Evolutionary conservation across 2,888 invertebrate genomes (phyloP).

Genomic region (Proisotoma minuta): DNA sequence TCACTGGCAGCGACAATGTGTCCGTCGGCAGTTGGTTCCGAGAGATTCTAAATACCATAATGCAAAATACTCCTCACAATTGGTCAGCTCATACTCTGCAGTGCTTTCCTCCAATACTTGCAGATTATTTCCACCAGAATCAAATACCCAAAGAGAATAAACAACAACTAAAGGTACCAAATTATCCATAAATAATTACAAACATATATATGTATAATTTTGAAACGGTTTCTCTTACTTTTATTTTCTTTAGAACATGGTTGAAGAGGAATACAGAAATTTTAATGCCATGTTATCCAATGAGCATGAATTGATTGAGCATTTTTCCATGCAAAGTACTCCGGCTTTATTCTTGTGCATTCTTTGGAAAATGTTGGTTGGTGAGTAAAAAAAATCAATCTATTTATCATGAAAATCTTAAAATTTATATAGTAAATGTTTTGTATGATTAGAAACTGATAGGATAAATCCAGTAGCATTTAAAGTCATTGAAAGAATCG

Average conservation of each 20-base stretch:
- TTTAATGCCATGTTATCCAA: conserved; percentile 91
- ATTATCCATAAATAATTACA: not conserved
- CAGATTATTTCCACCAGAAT: conserved; percentile 84
- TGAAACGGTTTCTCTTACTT: not conserved
- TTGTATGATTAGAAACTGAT: conserved; percentile 83
- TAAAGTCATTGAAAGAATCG: conserved; percentile 88
- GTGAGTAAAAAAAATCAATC: not conserved
- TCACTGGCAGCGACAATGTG: conserved; percentile 62
- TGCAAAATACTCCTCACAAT: conserved; percentile 89
- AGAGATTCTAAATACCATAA: conserved; percentile 80
- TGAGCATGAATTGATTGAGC: conserved; percentile 91
- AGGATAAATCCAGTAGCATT: conserved; percentile 91
- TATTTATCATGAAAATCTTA: not conserved
- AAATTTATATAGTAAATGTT: conserved; percentile 50
- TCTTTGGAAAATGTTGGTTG: conserved; percentile 77
- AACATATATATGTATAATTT: not conserved
- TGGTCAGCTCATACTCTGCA: conserved; percentile 91
- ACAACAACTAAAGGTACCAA: conserved; percentile 66
- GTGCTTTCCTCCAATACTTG: conserved; percentile 83
- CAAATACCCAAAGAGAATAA: conserved; percentile 83
- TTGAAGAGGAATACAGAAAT: conserved; percentile 91
- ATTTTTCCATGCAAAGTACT: conserved; percentile 89
- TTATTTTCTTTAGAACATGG: conserved; percentile 61
- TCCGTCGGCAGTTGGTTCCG: conserved; percentile 72
- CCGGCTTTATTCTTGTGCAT: conserved; percentile 86